phyloP scores from a whole-genome alignment of 2,113 vertebrate genomes.

The Eulemur rufifrons region DNA sequence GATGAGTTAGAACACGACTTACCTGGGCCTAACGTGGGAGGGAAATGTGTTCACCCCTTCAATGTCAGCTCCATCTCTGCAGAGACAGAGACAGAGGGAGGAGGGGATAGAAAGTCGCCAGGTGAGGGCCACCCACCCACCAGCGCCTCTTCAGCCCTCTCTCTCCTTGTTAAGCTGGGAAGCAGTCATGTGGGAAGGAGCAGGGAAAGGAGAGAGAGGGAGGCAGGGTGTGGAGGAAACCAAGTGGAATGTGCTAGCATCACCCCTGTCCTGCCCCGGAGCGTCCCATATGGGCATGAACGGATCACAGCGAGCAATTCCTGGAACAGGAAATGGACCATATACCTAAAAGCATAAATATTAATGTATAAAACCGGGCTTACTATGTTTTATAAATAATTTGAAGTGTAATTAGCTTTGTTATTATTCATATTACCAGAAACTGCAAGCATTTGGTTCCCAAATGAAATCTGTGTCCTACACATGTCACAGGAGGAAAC shows the following conservation, averaged over 20 bases:
- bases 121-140: fast-evolving
- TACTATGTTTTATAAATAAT: not conserved
- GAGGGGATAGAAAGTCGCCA: not conserved
- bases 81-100: not conserved
- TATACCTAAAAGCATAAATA: not conserved
- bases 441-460: not conserved
- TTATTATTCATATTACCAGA: not conserved
- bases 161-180: not conserved
- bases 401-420: not conserved
- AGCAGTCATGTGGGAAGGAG: not conserved
- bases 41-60: not conserved
- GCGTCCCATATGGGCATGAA: not conserved
- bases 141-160: not conserved
- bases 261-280: not conserved
- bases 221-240: not conserved
- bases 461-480: not conserved
- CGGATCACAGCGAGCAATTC: not conserved
- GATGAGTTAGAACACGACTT: not conserved
- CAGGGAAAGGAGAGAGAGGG: not conserved
- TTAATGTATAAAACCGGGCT: not conserved
- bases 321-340: not conserved
- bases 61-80: not conserved
- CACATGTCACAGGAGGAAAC: not conserved
- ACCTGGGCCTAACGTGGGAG: not conserved
- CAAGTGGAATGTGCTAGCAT: not conserved